Evolutionary conservation across 1,140 invertebrate genomes (phyloP).

Genomic region (Pemphigus obesinymphae): DNA sequence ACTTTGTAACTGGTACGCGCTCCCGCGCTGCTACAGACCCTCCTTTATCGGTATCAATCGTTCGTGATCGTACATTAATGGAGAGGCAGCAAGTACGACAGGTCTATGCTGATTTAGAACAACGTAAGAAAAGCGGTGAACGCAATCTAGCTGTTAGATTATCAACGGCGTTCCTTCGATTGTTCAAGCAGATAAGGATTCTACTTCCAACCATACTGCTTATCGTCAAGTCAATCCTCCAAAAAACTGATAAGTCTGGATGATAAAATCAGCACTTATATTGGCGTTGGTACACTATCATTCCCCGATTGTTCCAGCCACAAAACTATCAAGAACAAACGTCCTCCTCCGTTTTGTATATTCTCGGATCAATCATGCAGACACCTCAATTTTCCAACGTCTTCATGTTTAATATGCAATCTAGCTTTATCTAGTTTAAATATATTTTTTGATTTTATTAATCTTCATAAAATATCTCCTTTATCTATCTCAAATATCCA

Average conservation of each 20-base stretch:
- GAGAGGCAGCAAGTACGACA: not conserved
- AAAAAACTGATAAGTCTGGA: not conserved
- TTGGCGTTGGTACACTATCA: no score
- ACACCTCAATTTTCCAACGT: no score
- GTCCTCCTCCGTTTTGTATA: no score
- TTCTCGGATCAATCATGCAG: no score
- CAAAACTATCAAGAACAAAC: no score
- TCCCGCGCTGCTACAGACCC: not conserved
- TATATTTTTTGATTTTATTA: no score
- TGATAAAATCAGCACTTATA: no score
- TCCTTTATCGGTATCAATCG: not conserved
- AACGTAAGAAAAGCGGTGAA: not conserved
- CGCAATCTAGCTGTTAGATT: not conserved
- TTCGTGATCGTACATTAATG: not conserved
- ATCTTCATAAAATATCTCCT: no score
- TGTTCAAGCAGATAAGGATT: not conserved
- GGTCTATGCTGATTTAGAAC: not conserved
- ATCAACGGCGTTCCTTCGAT: not conserved
- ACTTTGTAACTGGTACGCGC: not conserved
- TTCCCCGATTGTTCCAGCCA: no score
- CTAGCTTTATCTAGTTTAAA: no score
- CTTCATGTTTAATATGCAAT: no score
- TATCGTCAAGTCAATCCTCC: not conserved
- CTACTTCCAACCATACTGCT: not conserved
- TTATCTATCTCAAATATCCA: no score